A percentile compares a stretch with the other conserved stretches of the same genome.
These are phyloP conservation scores for Limnodromus scolopaceus DNA, from an alignment of 2,797 vertebrate species.

Conservation along the genomic window DNA sequence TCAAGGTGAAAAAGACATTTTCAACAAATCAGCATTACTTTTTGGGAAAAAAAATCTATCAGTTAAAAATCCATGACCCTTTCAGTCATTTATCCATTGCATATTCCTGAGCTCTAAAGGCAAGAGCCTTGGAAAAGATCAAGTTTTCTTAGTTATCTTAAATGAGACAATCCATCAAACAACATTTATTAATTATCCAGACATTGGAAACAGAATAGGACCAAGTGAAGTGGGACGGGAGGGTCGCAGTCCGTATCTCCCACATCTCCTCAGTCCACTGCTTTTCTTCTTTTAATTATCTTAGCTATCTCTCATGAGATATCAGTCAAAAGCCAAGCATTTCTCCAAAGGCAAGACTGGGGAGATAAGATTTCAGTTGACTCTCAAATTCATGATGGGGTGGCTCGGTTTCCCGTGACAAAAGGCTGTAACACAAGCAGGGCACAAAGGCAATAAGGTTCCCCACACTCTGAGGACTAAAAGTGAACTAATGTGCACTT, in stretches of 20 bases:
- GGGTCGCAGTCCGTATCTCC: neutral
- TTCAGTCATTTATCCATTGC: neutral
- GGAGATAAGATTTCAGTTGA: neutral
- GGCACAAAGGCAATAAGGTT: neutral
- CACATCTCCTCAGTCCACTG: neutral
- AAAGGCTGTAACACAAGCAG: neutral
- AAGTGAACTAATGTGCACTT: neutral
- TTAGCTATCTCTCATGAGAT: neutral
- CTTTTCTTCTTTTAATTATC: neutral
- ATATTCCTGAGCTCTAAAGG: neutral
- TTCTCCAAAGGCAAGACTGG: neutral
- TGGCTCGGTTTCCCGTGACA: neutral
- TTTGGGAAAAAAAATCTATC: accelerated
- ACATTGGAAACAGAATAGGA: neutral
- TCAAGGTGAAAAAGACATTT: neutral
- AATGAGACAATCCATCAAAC: neutral
- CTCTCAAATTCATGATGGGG: neutral
- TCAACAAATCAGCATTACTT: neutral
- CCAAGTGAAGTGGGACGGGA: neutral
- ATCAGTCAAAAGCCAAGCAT: neutral
- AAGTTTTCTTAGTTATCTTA: neutral
- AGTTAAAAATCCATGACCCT: neutral
- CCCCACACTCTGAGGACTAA: neutral
- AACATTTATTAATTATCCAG: neutral
- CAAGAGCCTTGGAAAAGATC: neutral